Conservation (phyloP, 1,140 invertebrate species). For the Bradysia coprophila region DNA sequence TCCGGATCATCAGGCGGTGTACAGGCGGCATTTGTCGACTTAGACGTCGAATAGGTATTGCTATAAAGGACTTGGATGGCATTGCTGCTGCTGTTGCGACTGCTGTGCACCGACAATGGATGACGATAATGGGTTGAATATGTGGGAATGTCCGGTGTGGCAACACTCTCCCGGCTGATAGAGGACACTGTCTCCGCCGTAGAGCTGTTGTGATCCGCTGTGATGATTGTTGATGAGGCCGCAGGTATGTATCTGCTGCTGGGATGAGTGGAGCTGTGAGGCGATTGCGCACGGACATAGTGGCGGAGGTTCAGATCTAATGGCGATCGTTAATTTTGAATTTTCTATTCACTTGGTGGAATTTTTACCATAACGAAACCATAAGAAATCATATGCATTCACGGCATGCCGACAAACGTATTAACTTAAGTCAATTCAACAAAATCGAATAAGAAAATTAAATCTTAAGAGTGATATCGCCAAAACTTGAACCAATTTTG, state of each 20-base stretch:
- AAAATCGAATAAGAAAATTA: too few species aligned
- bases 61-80: slow-evolving; percentile 25
- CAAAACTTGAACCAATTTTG: too few species aligned
- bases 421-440: too few species aligned
- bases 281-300: neutral
- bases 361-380: too few species aligned
- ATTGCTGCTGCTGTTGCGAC: slow-evolving; percentile 23
- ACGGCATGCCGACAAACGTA: too few species aligned
- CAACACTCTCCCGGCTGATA: slow-evolving; percentile 25
- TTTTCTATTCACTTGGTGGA: too few species aligned
- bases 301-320: slow-evolving; percentile 2
- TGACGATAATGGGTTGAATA: slow-evolving; percentile 10
- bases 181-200: slow-evolving; percentile 8
- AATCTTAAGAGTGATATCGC: too few species aligned
- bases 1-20: slow-evolving; percentile 20
- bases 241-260: slow-evolving; percentile 18
- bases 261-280: neutral
- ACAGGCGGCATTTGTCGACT: slow-evolving; percentile 13
- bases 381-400: too few species aligned
- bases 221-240: slow-evolving; percentile 16
- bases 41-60: slow-evolving; percentile 27
- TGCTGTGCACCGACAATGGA: slow-evolving; percentile 19
- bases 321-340: too few species aligned
- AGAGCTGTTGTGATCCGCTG: slow-evolving; percentile 22
- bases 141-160: slow-evolving; percentile 6